A percentile compares a stretch with the other conserved stretches of the same genome.
These are phyloP conservation scores for Dendrolimus pini DNA, from an alignment of 2,888 invertebrate genomes.

Conservation along the genomic window DNA sequence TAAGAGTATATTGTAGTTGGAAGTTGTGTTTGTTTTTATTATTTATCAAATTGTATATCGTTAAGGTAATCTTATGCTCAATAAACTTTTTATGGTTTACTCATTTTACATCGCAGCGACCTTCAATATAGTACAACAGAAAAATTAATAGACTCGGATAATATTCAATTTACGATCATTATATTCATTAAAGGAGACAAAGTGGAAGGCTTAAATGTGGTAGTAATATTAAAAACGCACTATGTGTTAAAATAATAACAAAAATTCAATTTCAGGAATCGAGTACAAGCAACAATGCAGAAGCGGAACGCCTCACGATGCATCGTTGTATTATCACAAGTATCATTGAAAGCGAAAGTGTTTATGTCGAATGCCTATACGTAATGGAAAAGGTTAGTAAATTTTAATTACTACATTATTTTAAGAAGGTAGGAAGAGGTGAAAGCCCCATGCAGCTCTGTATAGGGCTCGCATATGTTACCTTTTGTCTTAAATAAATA, in stretches of 20 bases:
- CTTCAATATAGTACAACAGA: too few relatives aligned
- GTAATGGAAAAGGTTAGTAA: slow-evolving; percentile 87
- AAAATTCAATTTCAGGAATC: slow-evolving; percentile 42
- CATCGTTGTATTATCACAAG: slow-evolving; percentile 92
- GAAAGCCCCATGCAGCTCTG: too few relatives aligned
- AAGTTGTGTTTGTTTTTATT: not conserved
- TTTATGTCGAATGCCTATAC: slow-evolving; percentile 92
- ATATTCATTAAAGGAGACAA: too few relatives aligned
- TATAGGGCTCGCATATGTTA: too few relatives aligned
- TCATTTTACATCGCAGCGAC: not conserved
- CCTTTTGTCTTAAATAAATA: too few relatives aligned
- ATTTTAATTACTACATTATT: too few relatives aligned
- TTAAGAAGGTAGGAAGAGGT: too few relatives aligned
- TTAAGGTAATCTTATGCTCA: not conserved
- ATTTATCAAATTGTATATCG: not conserved
- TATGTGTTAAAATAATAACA: too few relatives aligned
- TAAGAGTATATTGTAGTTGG: not conserved
- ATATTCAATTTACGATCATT: too few relatives aligned
- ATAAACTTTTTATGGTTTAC: not conserved
- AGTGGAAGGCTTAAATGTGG: too few relatives aligned
- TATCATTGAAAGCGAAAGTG: slow-evolving; percentile 93
- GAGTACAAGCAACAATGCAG: slow-evolving; percentile 73
- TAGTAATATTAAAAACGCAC: too few relatives aligned
- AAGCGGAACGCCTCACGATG: slow-evolving; percentile 89
- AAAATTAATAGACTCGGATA: too few relatives aligned